Evolutionary conservation across 1,140 invertebrate species (phyloP).

Genomic region (Leptinotarsa lineolata): DNA sequence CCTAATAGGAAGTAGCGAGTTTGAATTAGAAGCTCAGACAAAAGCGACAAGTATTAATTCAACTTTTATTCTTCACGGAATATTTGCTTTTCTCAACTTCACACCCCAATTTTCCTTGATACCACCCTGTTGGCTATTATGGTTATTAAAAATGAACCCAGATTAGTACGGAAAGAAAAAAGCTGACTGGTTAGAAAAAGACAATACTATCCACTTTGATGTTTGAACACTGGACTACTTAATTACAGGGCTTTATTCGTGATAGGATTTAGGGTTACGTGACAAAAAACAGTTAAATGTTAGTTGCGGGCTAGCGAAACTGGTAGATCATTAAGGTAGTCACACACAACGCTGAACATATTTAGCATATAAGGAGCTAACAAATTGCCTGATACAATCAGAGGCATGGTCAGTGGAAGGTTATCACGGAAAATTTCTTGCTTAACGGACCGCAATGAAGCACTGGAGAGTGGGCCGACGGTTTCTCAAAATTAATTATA

Average conservation of each 20-base stretch:
- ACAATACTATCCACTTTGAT: background rate
- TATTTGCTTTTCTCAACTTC: background rate
- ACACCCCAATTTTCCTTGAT: slow-evolving; percentile 1
- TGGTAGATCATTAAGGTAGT: slow-evolving; percentile 27
- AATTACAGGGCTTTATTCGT: slow-evolving; percentile 25
- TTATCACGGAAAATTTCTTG: slow-evolving; percentile 1
- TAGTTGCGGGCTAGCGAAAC: slow-evolving; percentile 25
- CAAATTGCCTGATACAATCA: slow-evolving; percentile 24
- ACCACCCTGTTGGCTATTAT: slow-evolving; percentile 15
- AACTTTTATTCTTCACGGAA: background rate
- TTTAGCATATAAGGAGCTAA: slow-evolving; percentile 22
- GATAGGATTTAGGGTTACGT: slow-evolving; percentile 28
- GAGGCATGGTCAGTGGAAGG: slow-evolving; percentile 1
- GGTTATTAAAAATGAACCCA: slow-evolving; percentile 13
- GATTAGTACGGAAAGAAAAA: background rate
- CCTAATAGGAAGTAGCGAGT: too few species aligned
- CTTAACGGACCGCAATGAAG: background rate
- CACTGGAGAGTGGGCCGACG: background rate
- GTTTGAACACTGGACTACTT: slow-evolving; percentile 15
- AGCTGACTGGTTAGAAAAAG: background rate
- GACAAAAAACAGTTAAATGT: slow-evolving; percentile 29
- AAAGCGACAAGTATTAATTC: too few species aligned
- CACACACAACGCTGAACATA: slow-evolving; percentile 23
- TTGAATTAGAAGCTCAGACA: too few species aligned
- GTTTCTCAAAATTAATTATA: background rate